Evolutionary conservation across 2,888 invertebrate species (phyloP).

Genomic region (Caenorhabditis drosophilae): DNA sequence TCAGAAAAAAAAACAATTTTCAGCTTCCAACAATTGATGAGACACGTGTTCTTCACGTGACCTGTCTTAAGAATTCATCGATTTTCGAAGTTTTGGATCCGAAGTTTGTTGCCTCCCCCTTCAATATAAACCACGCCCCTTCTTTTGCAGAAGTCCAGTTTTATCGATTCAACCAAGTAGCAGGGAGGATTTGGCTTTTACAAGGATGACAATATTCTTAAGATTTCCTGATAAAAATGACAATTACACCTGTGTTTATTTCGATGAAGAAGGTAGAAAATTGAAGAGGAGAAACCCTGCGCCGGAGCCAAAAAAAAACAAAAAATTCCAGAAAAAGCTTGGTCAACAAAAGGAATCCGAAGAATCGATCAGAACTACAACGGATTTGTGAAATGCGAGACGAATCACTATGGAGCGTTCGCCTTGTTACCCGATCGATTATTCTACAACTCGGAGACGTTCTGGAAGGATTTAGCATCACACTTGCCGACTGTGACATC

Average conservation of each 20-base stretch:
- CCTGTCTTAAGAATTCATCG: constrained; percentile 46
- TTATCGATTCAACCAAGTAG: constrained; percentile 50
- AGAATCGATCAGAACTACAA: constrained; percentile 40
- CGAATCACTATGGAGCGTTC: constrained; percentile 60
- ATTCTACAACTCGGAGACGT: constrained; percentile 43
- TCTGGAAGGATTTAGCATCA: constrained; percentile 41
- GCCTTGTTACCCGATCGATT: constrained; percentile 59
- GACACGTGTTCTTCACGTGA: constrained; percentile 35
- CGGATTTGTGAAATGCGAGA: constrained; percentile 63
- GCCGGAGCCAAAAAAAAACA: background rate
- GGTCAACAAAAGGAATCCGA: constrained; percentile 63
- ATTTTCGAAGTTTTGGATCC: constrained; percentile 43
- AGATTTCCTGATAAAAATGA: constrained; percentile 44
- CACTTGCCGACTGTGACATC: constrained; percentile 58
- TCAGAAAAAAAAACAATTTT: constrained; percentile 7
- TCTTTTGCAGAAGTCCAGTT: constrained; percentile 42
- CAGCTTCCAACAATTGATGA: constrained; percentile 44
- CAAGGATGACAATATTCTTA: constrained; percentile 49
- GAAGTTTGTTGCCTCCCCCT: constrained; percentile 9
- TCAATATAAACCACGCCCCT: too few species aligned
- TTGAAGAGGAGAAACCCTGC: too few species aligned
- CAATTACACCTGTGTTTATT: constrained; percentile 65
- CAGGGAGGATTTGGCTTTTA: constrained; percentile 27
- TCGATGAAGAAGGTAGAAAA: constrained; percentile 58
- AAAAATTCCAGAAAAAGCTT: constrained; percentile 57